Percentiles rank a stretch among this genome's conserved stretches.
Conservation (phyloP, 1,140 invertebrate species). For the Cyrtorhinus lividipennis region DNA sequence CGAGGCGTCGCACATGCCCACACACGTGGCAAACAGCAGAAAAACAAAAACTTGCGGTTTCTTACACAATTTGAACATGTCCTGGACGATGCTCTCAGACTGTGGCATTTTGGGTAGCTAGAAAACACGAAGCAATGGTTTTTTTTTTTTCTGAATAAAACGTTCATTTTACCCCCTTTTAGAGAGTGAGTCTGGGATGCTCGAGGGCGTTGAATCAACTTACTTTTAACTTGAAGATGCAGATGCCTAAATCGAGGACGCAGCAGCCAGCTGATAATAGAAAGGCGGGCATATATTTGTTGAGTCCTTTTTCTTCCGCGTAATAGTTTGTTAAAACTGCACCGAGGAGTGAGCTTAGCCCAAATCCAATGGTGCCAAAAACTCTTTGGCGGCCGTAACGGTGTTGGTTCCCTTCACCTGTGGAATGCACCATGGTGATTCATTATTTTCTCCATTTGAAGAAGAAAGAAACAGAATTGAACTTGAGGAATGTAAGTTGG, state of each 20-base stretch:
- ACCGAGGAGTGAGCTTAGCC: slow-evolving; percentile 45
- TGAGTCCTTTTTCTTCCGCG: slow-evolving; percentile 31
- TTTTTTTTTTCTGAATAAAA: too few relatives aligned
- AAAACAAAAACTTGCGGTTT: slow-evolving; percentile 47
- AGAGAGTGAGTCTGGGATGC: too few relatives aligned
- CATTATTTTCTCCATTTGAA: too few relatives aligned
- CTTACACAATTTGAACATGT: slow-evolving; percentile 40
- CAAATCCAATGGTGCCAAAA: slow-evolving; percentile 64
- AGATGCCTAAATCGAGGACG: slow-evolving; percentile 38
- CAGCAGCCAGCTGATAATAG: slow-evolving; percentile 45
- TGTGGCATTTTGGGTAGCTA: slow-evolving; percentile 48
- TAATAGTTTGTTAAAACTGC: slow-evolving; percentile 45
- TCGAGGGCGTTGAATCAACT: neutral
- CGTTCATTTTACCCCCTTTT: too few relatives aligned
- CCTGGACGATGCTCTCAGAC: slow-evolving; percentile 45
- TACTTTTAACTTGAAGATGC: neutral
- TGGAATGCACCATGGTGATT: too few relatives aligned
- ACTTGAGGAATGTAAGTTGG: too few relatives aligned
- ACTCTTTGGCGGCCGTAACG: slow-evolving; percentile 60
- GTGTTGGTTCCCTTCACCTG: slow-evolving; percentile 41
- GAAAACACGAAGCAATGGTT: slow-evolving; percentile 17
- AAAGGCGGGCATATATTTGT: slow-evolving; percentile 54
- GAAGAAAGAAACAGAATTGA: too few relatives aligned
- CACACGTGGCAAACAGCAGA: slow-evolving; percentile 49
- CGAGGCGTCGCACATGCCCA: slow-evolving; percentile 58